phyloP scores from a whole-genome alignment of 2,888 invertebrate genomes.

The Pyrgus malvae region DNA sequence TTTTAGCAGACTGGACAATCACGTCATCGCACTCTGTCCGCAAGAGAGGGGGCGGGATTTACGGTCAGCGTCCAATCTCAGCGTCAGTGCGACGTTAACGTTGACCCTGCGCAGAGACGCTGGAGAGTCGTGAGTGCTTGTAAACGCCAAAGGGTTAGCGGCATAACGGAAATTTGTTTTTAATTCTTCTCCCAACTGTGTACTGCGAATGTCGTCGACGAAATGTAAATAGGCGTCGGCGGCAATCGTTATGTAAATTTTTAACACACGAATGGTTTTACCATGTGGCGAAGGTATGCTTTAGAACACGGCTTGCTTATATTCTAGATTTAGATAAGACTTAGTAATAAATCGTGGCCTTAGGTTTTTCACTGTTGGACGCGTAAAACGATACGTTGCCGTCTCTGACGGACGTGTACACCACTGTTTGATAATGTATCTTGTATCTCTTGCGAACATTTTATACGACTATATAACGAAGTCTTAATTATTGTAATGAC shows the following conservation, averaged over 20 bases:
- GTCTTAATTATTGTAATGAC: conserved; percentile 64
- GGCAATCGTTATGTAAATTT: conserved; percentile 44
- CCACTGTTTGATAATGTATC: conserved; percentile 41
- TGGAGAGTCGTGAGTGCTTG: too few relatives aligned
- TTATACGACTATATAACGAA: conserved; percentile 67
- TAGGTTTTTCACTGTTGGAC: conserved; percentile 60
- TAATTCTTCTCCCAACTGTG: conserved; percentile 34
- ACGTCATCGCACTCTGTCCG: too few relatives aligned
- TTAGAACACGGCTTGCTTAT: conserved; percentile 55
- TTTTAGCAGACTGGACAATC: too few relatives aligned
- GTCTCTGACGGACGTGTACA: conserved; percentile 45
- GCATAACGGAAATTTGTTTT: conserved; percentile 32
- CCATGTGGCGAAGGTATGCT: conserved; percentile 31
- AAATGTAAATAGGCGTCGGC: conserved; percentile 59
- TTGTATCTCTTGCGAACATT: conserved; percentile 63
- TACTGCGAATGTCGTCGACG: conserved; percentile 28
- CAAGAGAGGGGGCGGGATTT: too few relatives aligned
- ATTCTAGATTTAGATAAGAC: conserved; percentile 55
- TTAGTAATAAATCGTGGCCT: conserved; percentile 77
- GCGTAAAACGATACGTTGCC: conserved; percentile 47
- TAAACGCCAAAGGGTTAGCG: too few relatives aligned
- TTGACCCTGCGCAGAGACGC: too few relatives aligned
- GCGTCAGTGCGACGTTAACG: too few relatives aligned
- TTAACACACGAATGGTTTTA: conserved; percentile 27
- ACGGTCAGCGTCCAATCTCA: too few relatives aligned